Evolutionary conservation across 2,113 vertebrate genomes (phyloP), one percentile per base, ranked within the genome.

Genomic region (Chaetura pelagica): DNA sequence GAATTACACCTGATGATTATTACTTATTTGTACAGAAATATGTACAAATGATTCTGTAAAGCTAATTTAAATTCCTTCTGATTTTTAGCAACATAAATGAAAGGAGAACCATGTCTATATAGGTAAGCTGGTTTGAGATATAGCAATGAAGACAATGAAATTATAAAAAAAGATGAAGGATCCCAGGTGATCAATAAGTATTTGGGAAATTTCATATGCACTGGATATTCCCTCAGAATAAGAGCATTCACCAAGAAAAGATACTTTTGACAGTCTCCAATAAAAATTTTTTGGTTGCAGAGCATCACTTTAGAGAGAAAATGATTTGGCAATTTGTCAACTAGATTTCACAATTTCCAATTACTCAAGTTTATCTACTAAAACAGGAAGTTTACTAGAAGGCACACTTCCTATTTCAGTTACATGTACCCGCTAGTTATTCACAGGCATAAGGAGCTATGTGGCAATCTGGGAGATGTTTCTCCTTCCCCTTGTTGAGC

Each of bases 281-380:
- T 55, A 6, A 32, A 76, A 55, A 30, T 14, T 62, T 83, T 83
- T 58, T 71, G 8, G 86, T 93, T 85, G 21, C 68, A 88, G 55
- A 69, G 38, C 51, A 68, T 52, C 42, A 46, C 21, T 71, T 18
- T 7, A 74, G 44, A 34, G 72, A 74, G 61, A 86, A 83, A 84
- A 75, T 51, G 3, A 46, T 86, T 86, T 92, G 73, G 75, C 76
- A 86, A 88, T 59, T 59, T 83, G 24, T 73, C 46, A 19, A 44
- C 52, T 75, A 68, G 82, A 88, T 97, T 96, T 95, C 94, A 84
- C 82, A 87, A 92, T 80, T 69, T 74, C 64, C 72, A 64, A 15
- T 62, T 73, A 35, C 61, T 78, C 67, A 67, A 66, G 32, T 83
- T 90, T 81, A 38, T 77, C 48, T 0, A 0, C 64, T 68, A 74